phyloP scores from a whole-genome alignment of 2,797 vertebrate species.

The Dromococcyx pavoninus region DNA sequence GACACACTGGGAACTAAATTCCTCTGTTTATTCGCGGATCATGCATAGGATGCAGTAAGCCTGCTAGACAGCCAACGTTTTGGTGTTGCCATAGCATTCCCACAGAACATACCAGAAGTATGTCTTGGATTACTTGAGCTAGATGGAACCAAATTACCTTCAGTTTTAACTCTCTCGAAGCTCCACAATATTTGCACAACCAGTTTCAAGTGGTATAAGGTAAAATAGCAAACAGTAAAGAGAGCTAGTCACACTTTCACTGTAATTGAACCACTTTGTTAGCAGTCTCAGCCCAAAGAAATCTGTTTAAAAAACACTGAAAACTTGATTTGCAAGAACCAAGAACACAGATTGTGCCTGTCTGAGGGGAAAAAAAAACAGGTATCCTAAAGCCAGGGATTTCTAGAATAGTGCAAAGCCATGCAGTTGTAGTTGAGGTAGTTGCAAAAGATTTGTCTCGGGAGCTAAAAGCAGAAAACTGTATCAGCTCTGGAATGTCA shows the following conservation, averaged over 20 bases:
- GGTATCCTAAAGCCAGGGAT: background rate
- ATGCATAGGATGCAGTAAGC: conserved; percentile 58
- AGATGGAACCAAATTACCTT: background rate
- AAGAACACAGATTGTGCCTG: background rate
- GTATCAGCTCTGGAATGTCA: background rate
- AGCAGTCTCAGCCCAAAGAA: background rate
- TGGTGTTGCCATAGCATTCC: conserved; percentile 62
- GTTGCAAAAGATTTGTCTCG: background rate
- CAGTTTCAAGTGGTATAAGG: background rate
- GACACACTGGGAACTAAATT: conserved; percentile 49
- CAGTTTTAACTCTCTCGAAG: background rate
- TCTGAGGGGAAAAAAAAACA: background rate
- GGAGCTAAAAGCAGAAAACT: background rate
- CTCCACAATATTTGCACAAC: background rate
- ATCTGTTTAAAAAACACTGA: background rate
- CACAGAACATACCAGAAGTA: background rate
- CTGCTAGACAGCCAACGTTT: conserved; percentile 51
- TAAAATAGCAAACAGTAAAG: background rate
- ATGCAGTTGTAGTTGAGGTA: background rate
- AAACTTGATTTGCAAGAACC: background rate
- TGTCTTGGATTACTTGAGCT: conserved; percentile 16
- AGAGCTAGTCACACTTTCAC: background rate
- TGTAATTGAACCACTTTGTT: background rate
- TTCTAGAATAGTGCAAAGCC: background rate
- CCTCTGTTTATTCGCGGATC: conserved; percentile 59